Base-by-base conservation (phyloP, 2,888 invertebrate species). In the Tetramorium bicarinatum region DNA sequence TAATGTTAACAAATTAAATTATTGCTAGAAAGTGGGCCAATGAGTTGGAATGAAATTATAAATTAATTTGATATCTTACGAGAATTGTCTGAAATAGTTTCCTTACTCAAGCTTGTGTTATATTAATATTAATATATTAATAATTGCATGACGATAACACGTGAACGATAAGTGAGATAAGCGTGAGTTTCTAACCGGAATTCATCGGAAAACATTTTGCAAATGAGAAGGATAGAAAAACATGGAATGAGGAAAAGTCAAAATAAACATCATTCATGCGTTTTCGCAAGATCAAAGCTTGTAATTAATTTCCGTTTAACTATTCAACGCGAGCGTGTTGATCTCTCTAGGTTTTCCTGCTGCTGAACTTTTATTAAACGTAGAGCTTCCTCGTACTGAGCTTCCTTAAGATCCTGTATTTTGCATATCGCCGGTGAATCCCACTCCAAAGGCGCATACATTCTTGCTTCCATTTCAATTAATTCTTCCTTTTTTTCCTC, bases 301-400 rank as follows among this genome's bases (percentile, higher is more conserved):
- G 18, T 64, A 21, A 47, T 44, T 77, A 67, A 77, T 41, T 44
- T 7, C 8, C 3, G 11, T 44, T 34, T 1, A 66, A 54, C 4
- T 66, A 29, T 54, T 41, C 47, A n/a, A 52, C 47, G 11, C 59
- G 8, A 9, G 15, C n/a, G 21, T 34, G 13, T 49, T 49, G n/a
- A 34, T 47, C 13, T 21, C 9, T 59, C 21, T 47, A 34, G n/a
- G 7, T 29, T 56, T 56, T 44, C n/a, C 11, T 25, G 11, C n/a
- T 74, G 59, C 56, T 81, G 11, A 91, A 94, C 94, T 92, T 94
- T 93, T 85, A 94, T 91, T 38, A 94, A 83, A 75, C 87, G 89
- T 41, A 92, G 59, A 47, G 87, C 92, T 82, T 93, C 93, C 11
- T 91, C 90, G 82, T 93, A 93, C 64, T 92, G 91, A 21, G 82